A percentile compares a stretch with the other conserved stretches of the same genome.
phyloP scores from a whole-genome alignment of 1,140 invertebrate genomes.

The Ceratosolen solmsi region DNA sequence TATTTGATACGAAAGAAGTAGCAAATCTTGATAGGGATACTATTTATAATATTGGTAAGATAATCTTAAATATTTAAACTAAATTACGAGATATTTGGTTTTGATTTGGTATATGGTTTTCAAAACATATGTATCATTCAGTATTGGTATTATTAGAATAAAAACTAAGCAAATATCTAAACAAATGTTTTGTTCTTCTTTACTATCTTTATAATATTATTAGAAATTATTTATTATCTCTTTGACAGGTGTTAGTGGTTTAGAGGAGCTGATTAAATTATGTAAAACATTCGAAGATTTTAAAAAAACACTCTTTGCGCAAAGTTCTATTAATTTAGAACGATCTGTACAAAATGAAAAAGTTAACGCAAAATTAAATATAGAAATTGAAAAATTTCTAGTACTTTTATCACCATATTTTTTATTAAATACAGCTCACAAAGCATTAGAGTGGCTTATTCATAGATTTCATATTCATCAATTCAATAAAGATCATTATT shows the following conservation, averaged over 20 bases:
- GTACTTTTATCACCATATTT: slow-evolving; percentile 90
- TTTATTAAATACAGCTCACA: slow-evolving; percentile 86
- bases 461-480: slow-evolving; percentile 90
- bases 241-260: slow-evolving; percentile 79
- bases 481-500: slow-evolving; percentile 87
- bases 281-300: slow-evolving; percentile 83
- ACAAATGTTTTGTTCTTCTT: too few species aligned
- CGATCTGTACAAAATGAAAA: slow-evolving; percentile 83
- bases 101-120: neutral
- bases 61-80: slow-evolving; percentile 11
- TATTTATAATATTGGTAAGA: slow-evolving; percentile 86
- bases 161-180: neutral
- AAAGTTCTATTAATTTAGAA: slow-evolving; percentile 83
- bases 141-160: neutral
- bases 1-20: slow-evolving; percentile 92
- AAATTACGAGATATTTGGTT: neutral
- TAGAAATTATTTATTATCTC: slow-evolving; percentile 13
- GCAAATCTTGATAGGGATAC: slow-evolving; percentile 87
- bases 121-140: neutral
- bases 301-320: slow-evolving; percentile 83
- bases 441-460: slow-evolving; percentile 94
- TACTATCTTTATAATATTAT: neutral
- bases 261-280: slow-evolving; percentile 85
- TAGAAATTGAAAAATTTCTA: slow-evolving; percentile 86
- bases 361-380: slow-evolving; percentile 84